Percentiles rank a stretch among this genome's conserved stretches.
These are phyloP conservation scores for Paedocypris micromegethes DNA, from an alignment of 2,797 vertebrate species.

Conservation along the genomic window DNA sequence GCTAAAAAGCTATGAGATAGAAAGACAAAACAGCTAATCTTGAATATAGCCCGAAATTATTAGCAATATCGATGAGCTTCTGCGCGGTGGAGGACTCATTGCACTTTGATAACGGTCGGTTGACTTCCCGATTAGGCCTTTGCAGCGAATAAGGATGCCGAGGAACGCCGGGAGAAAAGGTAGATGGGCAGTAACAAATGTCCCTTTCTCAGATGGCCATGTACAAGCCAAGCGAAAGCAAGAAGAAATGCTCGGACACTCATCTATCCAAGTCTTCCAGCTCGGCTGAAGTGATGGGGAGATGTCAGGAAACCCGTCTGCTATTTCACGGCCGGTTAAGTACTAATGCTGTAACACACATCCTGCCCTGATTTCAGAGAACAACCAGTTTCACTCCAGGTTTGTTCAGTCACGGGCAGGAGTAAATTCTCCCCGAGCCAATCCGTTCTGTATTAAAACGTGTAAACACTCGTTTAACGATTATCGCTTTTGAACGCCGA, in stretches of 20 bases:
- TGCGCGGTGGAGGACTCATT: not conserved
- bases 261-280: slow-evolving; percentile 80
- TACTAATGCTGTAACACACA: slow-evolving; percentile 84
- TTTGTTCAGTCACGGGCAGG: too few relatives aligned
- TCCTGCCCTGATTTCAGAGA: slow-evolving; percentile 79
- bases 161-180: slow-evolving; percentile 27
- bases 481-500: not conserved
- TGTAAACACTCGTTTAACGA: too few relatives aligned
- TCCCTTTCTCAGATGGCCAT: slow-evolving; percentile 61
- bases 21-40: slow-evolving; percentile 48
- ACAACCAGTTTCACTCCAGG: slow-evolving; percentile 67
- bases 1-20: slow-evolving; percentile 41
- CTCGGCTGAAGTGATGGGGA: slow-evolving; percentile 78
- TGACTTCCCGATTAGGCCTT: slow-evolving; percentile 35
- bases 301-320: slow-evolving; percentile 81
- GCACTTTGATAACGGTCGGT: slow-evolving; percentile 26
- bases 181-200: slow-evolving; percentile 65
- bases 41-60: slow-evolving; percentile 43
- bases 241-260: slow-evolving; percentile 55
- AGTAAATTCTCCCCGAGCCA: too few relatives aligned
- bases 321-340: slow-evolving; percentile 97
- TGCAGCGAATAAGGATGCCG: slow-evolving; percentile 37
- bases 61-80: slow-evolving; percentile 43
- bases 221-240: slow-evolving; percentile 46
- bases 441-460: too few relatives aligned